Base-by-base conservation (phyloP, 2,113 vertebrate species). In the Toxotes jaculatrix region DNA sequence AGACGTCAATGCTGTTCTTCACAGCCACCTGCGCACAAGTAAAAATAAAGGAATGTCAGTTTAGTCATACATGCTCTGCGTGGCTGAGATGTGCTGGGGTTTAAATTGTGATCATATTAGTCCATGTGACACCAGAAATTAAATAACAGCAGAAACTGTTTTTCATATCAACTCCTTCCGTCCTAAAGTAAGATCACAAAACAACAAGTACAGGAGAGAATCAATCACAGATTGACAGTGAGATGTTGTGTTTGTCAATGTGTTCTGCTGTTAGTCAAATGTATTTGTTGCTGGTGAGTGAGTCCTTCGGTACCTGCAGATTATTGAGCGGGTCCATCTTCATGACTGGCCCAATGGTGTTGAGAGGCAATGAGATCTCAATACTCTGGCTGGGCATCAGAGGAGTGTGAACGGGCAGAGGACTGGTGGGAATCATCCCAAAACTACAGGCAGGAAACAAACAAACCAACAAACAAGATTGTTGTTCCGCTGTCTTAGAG, bases 321-420 rank as follows among this genome's bases (percentile, higher is more conserved):
- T 99, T 99, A 93, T 99, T 99, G 65, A 99, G 96, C 11, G 98
- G 98, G 75, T 99, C 98, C 98, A 99, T 99, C 92, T 99, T 99
- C 98, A 99, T 99, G 65, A 99, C 98, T 1, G 98, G 98, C 31
- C 98, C 98, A 61, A 99, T 93, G 51, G 98, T 99, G 89, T 99
- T 99, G 79, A 99, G 95, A 21, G 97, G 98, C 89, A 99, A 95
- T 32, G 98, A 99, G 59, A 98, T 91, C 10, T 99, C 98, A 19
- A 99, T 98, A 62, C 95, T 98, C 94, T 99, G 98, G 84, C 97
- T 99, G 79, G 98, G 98, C 98, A 99, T 99, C 92, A 99, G 95
- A 4, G 98, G 98, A 19, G 98, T 98, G 89, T 99, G 98, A 75
- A 99, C 88, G 45, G 97, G 96, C 89, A 99, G 71, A 3, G 98